Conservation (phyloP, 2,888 invertebrate genomes). For the Agrotis segetum region DNA sequence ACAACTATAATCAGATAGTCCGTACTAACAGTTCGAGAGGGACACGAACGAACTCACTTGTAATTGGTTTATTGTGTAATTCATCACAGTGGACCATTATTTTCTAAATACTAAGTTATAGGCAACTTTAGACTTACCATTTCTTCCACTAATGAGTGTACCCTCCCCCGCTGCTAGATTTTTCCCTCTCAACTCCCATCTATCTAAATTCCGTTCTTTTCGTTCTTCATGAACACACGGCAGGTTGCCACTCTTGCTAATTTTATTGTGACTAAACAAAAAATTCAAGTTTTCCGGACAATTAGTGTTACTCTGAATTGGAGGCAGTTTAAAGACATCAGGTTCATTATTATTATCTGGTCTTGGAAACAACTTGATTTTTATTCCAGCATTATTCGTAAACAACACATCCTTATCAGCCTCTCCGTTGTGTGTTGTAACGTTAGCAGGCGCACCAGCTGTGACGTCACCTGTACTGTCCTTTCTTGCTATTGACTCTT, state of each 20-base stretch:
- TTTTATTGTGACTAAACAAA: conserved; percentile 71
- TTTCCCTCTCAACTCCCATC: conserved; percentile 76
- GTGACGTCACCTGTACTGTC: conserved; percentile 76
- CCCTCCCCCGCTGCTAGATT: conserved; percentile 83
- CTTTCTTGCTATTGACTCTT: conserved; percentile 79
- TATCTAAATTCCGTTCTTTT: conserved; percentile 64
- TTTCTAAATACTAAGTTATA: conserved; percentile 22
- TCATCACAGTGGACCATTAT: background rate
- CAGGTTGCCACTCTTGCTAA: conserved; percentile 63
- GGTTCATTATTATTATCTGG: conserved; percentile 57
- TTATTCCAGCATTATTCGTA: conserved; percentile 73
- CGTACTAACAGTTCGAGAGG: background rate
- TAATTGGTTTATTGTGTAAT: no score
- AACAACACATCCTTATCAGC: conserved; percentile 71
- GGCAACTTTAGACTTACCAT: conserved; percentile 69
- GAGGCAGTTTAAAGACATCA: conserved; percentile 78
- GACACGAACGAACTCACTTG: no score
- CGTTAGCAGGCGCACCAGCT: conserved; percentile 55
- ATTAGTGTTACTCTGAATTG: conserved; percentile 73
- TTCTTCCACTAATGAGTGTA: conserved; percentile 71
- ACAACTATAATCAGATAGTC: no score
- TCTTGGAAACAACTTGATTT: conserved; percentile 73
- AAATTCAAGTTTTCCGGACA: conserved; percentile 76
- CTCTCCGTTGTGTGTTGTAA: conserved; percentile 51
- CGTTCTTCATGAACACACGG: conserved; percentile 68